These are phyloP conservation scores for Paraplagusia blochii DNA, from an alignment of 2,113 vertebrate genomes.

Conservation along the genomic window DNA sequence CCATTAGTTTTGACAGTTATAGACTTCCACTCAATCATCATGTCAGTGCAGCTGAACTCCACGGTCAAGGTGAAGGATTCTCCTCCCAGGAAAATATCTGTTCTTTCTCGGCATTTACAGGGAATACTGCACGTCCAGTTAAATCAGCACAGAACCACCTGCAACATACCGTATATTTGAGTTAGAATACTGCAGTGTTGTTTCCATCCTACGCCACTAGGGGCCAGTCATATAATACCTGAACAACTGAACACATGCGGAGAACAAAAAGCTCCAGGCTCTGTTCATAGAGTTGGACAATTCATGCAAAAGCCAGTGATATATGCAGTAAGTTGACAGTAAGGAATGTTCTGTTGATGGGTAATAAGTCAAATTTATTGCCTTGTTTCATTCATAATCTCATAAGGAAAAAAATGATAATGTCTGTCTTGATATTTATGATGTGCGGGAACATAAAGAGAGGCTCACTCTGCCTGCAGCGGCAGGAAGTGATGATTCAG, in stretches of 20 bases:
- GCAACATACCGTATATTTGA: constrained; percentile 13
- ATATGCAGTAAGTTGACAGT: constrained; percentile 21
- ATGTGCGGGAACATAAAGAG: constrained; percentile 7
- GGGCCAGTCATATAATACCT: constrained; percentile 62
- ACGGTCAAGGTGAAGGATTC: neutral
- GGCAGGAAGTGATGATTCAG: neutral
- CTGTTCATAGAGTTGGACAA: constrained; percentile 27
- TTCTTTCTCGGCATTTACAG: constrained; percentile 3
- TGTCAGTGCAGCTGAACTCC: constrained; percentile 20
- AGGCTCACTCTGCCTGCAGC: constrained; percentile 2
- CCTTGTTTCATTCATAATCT: constrained; percentile 33
- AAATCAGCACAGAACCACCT: constrained; percentile 5
- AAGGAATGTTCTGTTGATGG: constrained; percentile 26
- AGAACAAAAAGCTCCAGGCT: constrained; percentile 3
- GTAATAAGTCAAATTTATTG: constrained; percentile 27
- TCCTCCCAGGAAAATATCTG: neutral
- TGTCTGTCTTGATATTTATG: constrained; percentile 33
- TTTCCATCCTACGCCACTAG: constrained; percentile 53
- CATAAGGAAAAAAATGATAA: constrained; percentile 18
- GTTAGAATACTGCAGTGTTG: neutral
- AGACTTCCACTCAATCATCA: constrained; percentile 36
- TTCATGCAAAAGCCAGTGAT: constrained; percentile 23
- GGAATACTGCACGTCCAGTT: neutral
- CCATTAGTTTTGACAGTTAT: constrained; percentile 29
- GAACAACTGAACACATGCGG: constrained; percentile 14